These are phyloP conservation scores for Sycobia sp. DNA, from an alignment of 1,140 invertebrate genomes.

Conservation along the genomic window DNA sequence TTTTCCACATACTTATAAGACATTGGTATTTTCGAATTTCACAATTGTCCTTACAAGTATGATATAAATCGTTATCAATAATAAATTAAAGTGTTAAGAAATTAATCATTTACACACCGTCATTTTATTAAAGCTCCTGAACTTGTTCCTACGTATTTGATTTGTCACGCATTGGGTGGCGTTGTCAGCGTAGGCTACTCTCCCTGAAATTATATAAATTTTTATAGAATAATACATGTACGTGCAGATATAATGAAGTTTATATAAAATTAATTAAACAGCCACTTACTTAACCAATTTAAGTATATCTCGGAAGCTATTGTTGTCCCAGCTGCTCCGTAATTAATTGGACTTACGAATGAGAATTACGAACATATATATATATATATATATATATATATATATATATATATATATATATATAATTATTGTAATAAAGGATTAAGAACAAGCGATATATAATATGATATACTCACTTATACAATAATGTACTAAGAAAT, in stretches of 20 bases:
- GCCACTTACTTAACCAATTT: slow-evolving; percentile 22
- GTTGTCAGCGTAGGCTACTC: background rate
- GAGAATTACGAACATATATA: background rate
- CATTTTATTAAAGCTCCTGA: background rate
- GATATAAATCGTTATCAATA: too few species aligned
- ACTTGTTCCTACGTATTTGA: too few species aligned
- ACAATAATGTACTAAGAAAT: slow-evolving; percentile 19
- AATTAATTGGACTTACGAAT: slow-evolving; percentile 27
- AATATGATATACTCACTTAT: slow-evolving; percentile 26
- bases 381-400: background rate
- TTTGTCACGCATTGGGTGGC: slow-evolving; percentile 7
- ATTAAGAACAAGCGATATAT: too few species aligned
- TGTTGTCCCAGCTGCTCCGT: slow-evolving; percentile 19
- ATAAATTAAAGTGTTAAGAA: too few species aligned
- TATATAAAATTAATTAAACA: too few species aligned
- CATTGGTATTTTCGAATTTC: too few species aligned
- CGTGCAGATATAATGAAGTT: too few species aligned
- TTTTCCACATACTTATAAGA: too few species aligned
- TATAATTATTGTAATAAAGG: too few species aligned
- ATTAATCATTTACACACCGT: slow-evolving; percentile 8
- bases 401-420: too few species aligned
- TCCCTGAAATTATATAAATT: background rate
- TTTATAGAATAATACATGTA: too few species aligned
- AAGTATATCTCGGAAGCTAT: slow-evolving; percentile 18
- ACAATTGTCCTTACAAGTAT: too few species aligned